Evolutionary conservation across 2,797 vertebrate species (phyloP).

Genomic region (Neopelma chrysocephalum): DNA sequence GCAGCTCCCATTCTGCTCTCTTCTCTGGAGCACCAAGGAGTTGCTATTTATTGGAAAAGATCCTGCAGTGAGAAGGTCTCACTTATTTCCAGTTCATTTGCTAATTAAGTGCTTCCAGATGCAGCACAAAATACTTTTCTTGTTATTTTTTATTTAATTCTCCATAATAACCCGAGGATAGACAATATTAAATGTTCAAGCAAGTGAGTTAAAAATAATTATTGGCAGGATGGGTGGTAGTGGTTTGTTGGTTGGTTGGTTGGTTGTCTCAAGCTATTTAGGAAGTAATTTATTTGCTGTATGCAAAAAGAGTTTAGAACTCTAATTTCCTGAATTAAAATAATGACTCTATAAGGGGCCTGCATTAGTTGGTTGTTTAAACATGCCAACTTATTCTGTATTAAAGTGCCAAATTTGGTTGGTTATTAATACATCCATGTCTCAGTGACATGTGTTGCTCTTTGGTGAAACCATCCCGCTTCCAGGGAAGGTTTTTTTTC

Average conservation of each 20-base stretch:
- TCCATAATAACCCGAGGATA: not conserved
- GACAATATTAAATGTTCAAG: slow-evolving; percentile 5
- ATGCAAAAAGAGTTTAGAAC: not conserved
- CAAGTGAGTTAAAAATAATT: slow-evolving; percentile 3
- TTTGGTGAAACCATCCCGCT: not conserved
- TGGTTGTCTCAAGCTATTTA: slow-evolving; percentile 15
- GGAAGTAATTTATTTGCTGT: slow-evolving; percentile 18
- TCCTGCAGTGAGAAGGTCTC: slow-evolving; percentile 7
- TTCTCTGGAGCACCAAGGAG: not conserved
- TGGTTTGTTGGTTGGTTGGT: not conserved
- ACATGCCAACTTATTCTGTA: not conserved
- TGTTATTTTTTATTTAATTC: not conserved
- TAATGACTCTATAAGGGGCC: not conserved
- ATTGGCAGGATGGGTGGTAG: not conserved
- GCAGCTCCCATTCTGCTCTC: not conserved
- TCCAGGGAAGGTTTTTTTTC: not conserved
- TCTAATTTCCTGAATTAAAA: slow-evolving; percentile 29
- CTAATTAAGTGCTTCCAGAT: slow-evolving; percentile 61
- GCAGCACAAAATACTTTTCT: slow-evolving; percentile 25
- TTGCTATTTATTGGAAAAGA: not conserved
- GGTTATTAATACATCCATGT: not conserved
- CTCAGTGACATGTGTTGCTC: not conserved
- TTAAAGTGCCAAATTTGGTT: not conserved
- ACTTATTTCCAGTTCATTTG: slow-evolving; percentile 56
- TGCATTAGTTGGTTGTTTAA: not conserved